Evolutionary conservation across 2,888 invertebrate genomes (phyloP).

Genomic region (Watsonalla cultraria): DNA sequence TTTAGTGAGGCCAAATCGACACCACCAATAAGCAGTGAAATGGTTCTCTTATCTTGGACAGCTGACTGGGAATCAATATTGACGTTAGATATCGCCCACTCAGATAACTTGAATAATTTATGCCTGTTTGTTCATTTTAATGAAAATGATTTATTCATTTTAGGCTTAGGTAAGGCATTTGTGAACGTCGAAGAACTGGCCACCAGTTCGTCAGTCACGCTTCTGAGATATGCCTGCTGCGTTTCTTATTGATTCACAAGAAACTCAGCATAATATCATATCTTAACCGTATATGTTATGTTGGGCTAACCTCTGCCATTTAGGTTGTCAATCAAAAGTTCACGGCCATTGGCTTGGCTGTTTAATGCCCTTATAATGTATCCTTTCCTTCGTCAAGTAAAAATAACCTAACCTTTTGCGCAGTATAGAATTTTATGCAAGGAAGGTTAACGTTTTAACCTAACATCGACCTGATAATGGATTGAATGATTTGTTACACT

Average conservation of each 20-base stretch:
- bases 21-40: conserved; percentile 8
- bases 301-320: conserved; percentile 38
- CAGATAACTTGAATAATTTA: not conserved
- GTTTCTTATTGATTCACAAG: not conserved
- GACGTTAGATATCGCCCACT: conserved; percentile 9
- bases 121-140: not conserved
- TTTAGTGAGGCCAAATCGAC: not conserved
- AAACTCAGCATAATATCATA: not conserved
- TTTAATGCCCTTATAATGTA: conserved; percentile 45
- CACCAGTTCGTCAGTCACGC: too few species aligned
- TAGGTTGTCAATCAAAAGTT: conserved; percentile 54
- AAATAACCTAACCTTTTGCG: conserved; percentile 7
- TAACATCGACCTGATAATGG: not conserved
- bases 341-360: conserved; percentile 35
- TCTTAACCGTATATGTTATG: conserved; percentile 15
- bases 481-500: too few species aligned
- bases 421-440: not conserved
- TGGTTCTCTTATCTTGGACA: conserved; percentile 9
- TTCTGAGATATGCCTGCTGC: too few species aligned
- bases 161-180: too few species aligned
- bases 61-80: conserved; percentile 6
- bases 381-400: conserved; percentile 43
- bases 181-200: too few species aligned
- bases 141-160: not conserved
- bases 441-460: not conserved